Evolutionary conservation across 2,888 invertebrate species (phyloP).

Genomic region (Apamea sordens): DNA sequence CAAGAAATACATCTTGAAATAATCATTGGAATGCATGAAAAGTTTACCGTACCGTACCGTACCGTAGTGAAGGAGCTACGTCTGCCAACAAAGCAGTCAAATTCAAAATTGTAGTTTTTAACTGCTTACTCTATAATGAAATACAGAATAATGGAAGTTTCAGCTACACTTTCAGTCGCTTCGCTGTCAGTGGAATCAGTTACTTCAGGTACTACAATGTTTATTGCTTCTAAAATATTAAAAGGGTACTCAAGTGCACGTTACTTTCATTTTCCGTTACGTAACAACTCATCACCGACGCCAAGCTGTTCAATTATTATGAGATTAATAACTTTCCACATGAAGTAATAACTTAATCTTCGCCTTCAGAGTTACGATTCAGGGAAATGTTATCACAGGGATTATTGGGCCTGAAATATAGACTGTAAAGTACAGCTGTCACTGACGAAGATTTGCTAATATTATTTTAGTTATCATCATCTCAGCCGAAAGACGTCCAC

Average conservation of each 20-base stretch:
- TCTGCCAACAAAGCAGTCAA: background rate
- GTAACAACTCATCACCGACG: constrained; percentile 49
- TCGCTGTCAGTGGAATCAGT: background rate
- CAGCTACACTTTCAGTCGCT: background rate
- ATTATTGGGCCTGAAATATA: constrained; percentile 14
- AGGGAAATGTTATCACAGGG: constrained; percentile 10
- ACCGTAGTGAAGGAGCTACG: too few relatives aligned
- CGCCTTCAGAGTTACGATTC: constrained; percentile 27
- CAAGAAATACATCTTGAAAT: background rate
- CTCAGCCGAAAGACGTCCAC: background rate
- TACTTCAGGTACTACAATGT: constrained; percentile 47
- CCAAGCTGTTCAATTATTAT: constrained; percentile 53
- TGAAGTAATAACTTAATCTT: constrained; percentile 43
- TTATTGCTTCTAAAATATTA: constrained; percentile 63
- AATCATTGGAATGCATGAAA: background rate
- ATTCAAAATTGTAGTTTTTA: background rate
- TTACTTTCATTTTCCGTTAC: constrained; percentile 52
- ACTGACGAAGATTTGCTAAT: background rate
- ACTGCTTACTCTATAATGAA: background rate
- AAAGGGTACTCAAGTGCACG: constrained; percentile 44
- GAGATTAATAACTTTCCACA: constrained; percentile 57
- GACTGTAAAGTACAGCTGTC: constrained; percentile 36
- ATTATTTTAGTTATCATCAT: background rate
- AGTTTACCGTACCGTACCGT: too few relatives aligned
- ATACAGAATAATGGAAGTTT: background rate